A percentile compares a stretch with the other conserved stretches of the same genome.
Conservation (phyloP, 2,888 invertebrate genomes). For the Neuroscelio doddi region DNA sequence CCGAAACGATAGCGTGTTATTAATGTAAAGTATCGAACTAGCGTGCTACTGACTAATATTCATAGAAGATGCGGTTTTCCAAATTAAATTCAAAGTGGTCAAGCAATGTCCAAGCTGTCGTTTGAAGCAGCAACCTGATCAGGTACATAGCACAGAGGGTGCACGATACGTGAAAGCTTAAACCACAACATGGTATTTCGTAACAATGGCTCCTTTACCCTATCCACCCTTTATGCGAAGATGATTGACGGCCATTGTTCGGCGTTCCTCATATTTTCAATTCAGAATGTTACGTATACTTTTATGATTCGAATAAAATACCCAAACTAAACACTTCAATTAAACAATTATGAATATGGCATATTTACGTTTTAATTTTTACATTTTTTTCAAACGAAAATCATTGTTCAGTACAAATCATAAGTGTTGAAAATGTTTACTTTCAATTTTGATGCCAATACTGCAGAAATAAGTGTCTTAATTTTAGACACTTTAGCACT, state of each 20-base stretch:
- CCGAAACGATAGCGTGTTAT: neutral
- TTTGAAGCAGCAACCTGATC: slow-evolving; percentile 35
- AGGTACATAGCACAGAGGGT: slow-evolving; percentile 34
- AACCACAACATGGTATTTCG: slow-evolving; percentile 47
- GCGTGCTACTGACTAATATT: slow-evolving; percentile 10
- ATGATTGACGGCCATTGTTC: slow-evolving; percentile 58
- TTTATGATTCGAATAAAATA: too few relatives aligned
- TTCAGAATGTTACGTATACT: slow-evolving; percentile 15
- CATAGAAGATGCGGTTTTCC: slow-evolving; percentile 23
- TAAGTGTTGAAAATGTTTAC: too few relatives aligned
- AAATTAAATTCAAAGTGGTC: slow-evolving; percentile 37
- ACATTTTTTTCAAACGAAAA: too few relatives aligned
- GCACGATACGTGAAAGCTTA: slow-evolving; percentile 44
- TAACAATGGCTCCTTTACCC: slow-evolving; percentile 52
- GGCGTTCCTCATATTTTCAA: slow-evolving; percentile 36
- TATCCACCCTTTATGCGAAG: slow-evolving; percentile 40
- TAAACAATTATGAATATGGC: too few relatives aligned
- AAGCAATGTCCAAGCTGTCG: slow-evolving; percentile 41
- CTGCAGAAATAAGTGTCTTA: too few relatives aligned
- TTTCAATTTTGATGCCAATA: too few relatives aligned
- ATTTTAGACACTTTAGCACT: too few relatives aligned
- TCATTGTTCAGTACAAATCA: too few relatives aligned
- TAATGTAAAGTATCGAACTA: too few relatives aligned
- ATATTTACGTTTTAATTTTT: too few relatives aligned
- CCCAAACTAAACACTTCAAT: too few relatives aligned